These are phyloP conservation scores for Cheilosia vernalis DNA, from an alignment of 2,888 invertebrate genomes.

Conservation along the genomic window DNA sequence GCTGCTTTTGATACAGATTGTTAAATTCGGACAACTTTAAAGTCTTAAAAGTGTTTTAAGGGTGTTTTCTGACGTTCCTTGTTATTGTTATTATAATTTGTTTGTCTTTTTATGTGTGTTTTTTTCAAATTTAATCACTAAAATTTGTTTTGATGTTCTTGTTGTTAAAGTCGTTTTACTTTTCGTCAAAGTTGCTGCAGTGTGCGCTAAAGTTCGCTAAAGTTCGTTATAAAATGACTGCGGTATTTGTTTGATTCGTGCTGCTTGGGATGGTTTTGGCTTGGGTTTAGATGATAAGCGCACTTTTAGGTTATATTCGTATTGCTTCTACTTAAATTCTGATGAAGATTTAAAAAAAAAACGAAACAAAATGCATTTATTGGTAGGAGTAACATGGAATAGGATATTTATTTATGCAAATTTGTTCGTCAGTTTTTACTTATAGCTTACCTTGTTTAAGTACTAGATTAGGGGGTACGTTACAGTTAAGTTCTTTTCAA, in stretches of 20 bases:
- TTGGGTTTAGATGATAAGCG: constrained; percentile 19
- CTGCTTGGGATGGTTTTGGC: not conserved
- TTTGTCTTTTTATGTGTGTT: not conserved
- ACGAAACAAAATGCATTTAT: not conserved
- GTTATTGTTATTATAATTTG: constrained; percentile 7
- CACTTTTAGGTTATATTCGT: constrained; percentile 32
- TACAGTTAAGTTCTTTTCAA: constrained; percentile 16
- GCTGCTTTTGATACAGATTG: constrained; percentile 75
- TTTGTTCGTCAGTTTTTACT: too few species aligned
- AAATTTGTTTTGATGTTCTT: not conserved
- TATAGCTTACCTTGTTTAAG: constrained; percentile 35
- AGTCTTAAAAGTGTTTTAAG: constrained; percentile 27
- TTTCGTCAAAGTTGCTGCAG: not conserved
- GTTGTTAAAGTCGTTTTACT: constrained; percentile 15
- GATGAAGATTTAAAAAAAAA: not conserved
- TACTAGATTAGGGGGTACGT: constrained; percentile 10
- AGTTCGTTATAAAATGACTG: constrained; percentile 1
- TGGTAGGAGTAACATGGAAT: not conserved
- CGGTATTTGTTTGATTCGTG: not conserved
- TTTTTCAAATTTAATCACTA: not conserved
- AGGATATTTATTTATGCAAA: not conserved
- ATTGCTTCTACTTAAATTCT: constrained; percentile 21
- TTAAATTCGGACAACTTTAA: constrained; percentile 59
- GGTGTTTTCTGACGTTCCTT: not conserved
- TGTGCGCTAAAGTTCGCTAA: too few species aligned